A percentile compares a stretch with the other conserved stretches of the same genome.
Conservation (phyloP, 2,113 vertebrate species). For the Carettochelys insculpta region DNA sequence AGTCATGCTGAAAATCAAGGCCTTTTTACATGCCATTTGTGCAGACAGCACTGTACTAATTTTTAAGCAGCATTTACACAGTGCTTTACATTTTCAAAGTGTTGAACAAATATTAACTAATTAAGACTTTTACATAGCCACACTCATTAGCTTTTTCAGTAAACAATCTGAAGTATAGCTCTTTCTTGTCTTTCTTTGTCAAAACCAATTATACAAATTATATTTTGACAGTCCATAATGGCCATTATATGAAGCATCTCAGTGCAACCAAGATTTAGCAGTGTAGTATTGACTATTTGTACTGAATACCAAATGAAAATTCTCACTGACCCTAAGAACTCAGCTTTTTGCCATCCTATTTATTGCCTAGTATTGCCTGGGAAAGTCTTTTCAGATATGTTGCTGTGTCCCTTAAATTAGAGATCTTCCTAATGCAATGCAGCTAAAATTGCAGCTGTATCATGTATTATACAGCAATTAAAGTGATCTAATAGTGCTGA, state of each 20-base stretch:
- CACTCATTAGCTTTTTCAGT: background rate
- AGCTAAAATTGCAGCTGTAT: background rate
- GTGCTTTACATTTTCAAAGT: background rate
- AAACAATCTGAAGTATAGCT: background rate
- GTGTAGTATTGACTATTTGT: accelerated
- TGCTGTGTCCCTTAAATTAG: background rate
- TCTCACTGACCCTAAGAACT: background rate
- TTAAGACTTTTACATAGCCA: background rate
- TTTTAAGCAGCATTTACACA: background rate
- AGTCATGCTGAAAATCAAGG: background rate
- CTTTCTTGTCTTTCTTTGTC: background rate
- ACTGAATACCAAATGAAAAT: background rate
- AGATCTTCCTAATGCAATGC: background rate
- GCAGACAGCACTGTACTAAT: background rate
- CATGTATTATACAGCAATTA: background rate
- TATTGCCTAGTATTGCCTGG: background rate
- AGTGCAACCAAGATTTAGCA: background rate
- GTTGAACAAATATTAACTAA: background rate
- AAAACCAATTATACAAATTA: background rate
- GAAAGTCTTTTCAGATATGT: background rate
- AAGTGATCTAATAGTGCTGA: background rate
- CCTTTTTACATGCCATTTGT: background rate
- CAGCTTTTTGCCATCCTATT: background rate
- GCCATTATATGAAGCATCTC: background rate
- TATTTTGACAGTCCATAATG: background rate